These are phyloP conservation scores for Macrophya alboannulata DNA, from an alignment of 2,888 invertebrate species.

Conservation along the genomic window DNA sequence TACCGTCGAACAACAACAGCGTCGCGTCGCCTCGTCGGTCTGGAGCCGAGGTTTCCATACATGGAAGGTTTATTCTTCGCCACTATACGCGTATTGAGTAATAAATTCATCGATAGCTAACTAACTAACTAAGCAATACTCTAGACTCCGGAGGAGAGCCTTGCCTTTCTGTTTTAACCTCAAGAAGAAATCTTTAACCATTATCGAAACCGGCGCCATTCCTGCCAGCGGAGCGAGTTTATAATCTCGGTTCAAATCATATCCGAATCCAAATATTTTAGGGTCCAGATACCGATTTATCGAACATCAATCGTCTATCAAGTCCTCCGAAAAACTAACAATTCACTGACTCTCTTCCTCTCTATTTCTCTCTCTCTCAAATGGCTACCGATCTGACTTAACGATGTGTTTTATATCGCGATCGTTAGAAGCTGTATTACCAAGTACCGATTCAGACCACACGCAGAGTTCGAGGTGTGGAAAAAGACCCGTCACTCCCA, in stretches of 20 bases:
- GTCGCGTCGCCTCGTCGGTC: constrained; percentile 40
- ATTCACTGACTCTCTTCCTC: background rate
- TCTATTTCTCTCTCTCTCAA: too few species aligned
- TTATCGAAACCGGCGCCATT: constrained; percentile 44
- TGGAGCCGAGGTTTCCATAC: constrained; percentile 57
- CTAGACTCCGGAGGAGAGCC: background rate
- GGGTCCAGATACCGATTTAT: background rate
- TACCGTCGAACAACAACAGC: constrained; percentile 31
- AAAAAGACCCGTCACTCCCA: constrained; percentile 42
- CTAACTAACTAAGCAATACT: background rate
- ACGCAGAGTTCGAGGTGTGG: constrained; percentile 32
- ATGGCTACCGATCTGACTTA: background rate
- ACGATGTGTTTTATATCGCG: background rate
- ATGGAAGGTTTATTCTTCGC: constrained; percentile 58
- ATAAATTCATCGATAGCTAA: constrained; percentile 59
- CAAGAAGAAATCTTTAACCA: constrained; percentile 52
- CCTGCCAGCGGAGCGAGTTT: background rate
- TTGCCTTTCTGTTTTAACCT: constrained; percentile 58
- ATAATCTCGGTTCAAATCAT: background rate
- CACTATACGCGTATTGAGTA: constrained; percentile 53
- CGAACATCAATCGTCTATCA: background rate
- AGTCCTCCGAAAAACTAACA: background rate
- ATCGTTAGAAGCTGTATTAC: constrained; percentile 15
- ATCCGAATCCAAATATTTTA: background rate
- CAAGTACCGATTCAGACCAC: constrained; percentile 5